phyloP scores from a whole-genome alignment of 2,113 vertebrate genomes.

The Ivindomyrus marchei region DNA sequence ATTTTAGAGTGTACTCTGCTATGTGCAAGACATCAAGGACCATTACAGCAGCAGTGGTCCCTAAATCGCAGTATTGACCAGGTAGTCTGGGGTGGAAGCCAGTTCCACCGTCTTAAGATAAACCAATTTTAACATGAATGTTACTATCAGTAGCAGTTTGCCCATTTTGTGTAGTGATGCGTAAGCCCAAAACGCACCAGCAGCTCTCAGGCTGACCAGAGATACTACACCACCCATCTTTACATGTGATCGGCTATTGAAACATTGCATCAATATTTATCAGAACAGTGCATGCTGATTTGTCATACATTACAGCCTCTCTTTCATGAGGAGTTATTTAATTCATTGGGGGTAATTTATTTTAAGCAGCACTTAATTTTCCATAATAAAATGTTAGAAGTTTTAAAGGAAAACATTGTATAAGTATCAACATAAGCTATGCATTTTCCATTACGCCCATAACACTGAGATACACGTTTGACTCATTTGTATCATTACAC shows the following conservation, averaged over 20 bases:
- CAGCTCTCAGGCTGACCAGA: slow-evolving; percentile 25
- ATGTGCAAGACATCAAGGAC: slow-evolving; percentile 6
- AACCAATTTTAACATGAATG: neutral
- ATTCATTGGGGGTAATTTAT: neutral
- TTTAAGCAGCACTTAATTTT: neutral
- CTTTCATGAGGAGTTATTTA: neutral
- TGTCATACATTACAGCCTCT: slow-evolving; percentile 49
- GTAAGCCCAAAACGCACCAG: neutral
- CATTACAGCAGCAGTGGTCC: neutral
- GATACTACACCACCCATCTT: slow-evolving; percentile 34
- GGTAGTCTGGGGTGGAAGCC: neutral
- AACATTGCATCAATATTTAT: slow-evolving; percentile 58
- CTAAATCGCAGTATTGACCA: slow-evolving; percentile 8
- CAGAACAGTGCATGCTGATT: slow-evolving; percentile 62
- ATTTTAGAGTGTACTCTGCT: neutral
- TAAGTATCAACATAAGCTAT: neutral
- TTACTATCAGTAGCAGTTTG: neutral
- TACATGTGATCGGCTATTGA: slow-evolving; percentile 47
- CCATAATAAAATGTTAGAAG: neutral
- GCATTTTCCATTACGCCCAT: neutral
- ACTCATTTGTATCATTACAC: neutral
- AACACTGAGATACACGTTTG: neutral
- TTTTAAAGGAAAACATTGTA: neutral
- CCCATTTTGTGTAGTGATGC: neutral
- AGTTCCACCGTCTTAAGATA: neutral